Evolutionary conservation across 2,113 vertebrate genomes (phyloP), one percentile per base, ranked within the genome.

Genomic region (Brachyhypopomus gauderio): DNA sequence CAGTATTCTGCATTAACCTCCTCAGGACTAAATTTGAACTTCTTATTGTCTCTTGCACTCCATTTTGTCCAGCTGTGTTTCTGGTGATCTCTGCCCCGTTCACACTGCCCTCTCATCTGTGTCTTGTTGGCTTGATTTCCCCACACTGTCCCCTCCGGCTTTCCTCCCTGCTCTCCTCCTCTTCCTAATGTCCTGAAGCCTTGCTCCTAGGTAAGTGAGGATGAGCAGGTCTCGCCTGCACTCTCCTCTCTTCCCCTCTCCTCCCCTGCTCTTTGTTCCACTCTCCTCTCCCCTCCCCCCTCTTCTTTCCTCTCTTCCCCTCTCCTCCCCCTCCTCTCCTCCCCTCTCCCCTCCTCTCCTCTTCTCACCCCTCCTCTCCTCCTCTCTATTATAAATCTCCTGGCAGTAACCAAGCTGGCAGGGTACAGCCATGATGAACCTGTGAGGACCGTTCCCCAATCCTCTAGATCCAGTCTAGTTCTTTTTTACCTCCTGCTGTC

Each of bases 181-280:
- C 86, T 84, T 93, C 89, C 91, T 89, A 89, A 89, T 85, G 87
- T 92, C 93, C 94, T 94, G 86, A 94, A 98, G 96, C 94, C 94
- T 98, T 92, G 94, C 95, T 92, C 93, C 96, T 88, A 97, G 95
- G 96, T 98, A 92, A 89, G 91, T 86, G 23, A 23, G 41, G 41
- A 20, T 81, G 36, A 56, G 38, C 48, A 74, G 72, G 67, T 48
- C 76, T 36, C 56, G 30, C 38, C 12, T 52, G 45, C 12, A 11
- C 64, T 45, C 75, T 25, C 20, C 55, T 79, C 36, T 48, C 23
- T 56, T 34, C 38, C 20, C 45, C 9, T 52, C 20, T 30, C 12
- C 27, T 59, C 34, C 19, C 36, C 60, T n/a, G 30, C n/a, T 17
- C 30, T 45, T 36, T 23, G 22, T 55, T 22, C 52, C 34, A 23